Base-by-base conservation (phyloP, 2,888 invertebrate genomes). In the Eupithecia subumbrata region DNA sequence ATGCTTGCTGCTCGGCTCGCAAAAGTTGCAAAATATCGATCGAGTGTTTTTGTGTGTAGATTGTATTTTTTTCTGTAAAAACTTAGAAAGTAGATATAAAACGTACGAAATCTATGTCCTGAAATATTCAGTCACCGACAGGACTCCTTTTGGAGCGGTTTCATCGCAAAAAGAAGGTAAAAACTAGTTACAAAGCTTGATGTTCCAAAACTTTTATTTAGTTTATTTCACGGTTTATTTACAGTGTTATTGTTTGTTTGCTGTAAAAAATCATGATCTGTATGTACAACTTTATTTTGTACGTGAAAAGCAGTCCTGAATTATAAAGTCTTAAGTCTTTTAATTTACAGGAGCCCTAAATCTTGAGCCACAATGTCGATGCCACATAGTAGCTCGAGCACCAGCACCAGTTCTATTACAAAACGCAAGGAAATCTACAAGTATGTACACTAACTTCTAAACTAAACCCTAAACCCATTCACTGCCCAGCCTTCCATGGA, bases 381-480 rank as follows among this genome's bases (percentile, higher is more conserved):
- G 92, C 94, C 95, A 88, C 95, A 95, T 87, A 94, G 95, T 80
- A 95, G 95, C 79, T 94, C 95, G 2, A 94, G 94, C 76, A 93
- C 94, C 7, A 37, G 37, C 0, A 91, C 95, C 0, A 93, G 94
- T 82, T 94, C 94, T 18, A 93, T 92, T 83, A 95, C 95, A 14
- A 95, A 95, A 88, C 91, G 95, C 79, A 95, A 95, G 85, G 95
- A 95, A 87, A 95, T 95, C 84, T 95, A 95, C 87, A 95, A 95
- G 95, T 95, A 85, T 90, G 92, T 82, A 7, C 67, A 75, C 45
- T 67, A 48, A 16, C 69, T 45, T 37, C 4, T 43, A 0, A 25
- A 43, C n/a, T 12, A 12, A 30, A 37, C 12, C 34, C 9, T 63
- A 9, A 68, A 66, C 34, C 66, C 22, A 11, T n/a, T 22, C 11